Percentiles rank a stretch among this genome's conserved stretches.
These are phyloP conservation scores for Drosophila sp. DNA, from an alignment of 1,140 invertebrate species.

Conservation along the genomic window DNA sequence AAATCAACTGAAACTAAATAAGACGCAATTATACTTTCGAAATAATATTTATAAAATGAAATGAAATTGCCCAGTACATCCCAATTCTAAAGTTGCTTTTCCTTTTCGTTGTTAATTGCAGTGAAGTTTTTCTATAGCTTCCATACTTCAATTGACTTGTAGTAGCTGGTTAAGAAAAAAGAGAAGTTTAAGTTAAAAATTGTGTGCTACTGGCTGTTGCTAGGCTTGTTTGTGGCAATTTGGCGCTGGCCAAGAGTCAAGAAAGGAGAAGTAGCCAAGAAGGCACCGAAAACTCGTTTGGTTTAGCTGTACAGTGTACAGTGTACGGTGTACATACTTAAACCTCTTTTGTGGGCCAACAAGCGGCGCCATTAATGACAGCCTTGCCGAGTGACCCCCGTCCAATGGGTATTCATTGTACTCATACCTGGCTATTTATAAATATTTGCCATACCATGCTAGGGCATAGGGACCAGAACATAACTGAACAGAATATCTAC, in stretches of 20 bases:
- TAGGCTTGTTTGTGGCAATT: slow-evolving; percentile 36
- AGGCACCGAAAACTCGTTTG: slow-evolving; percentile 49
- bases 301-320: slow-evolving; percentile 43
- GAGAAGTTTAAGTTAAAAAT: slow-evolving; percentile 44
- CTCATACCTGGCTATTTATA: slow-evolving; percentile 62
- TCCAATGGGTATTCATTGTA: slow-evolving; percentile 15
- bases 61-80: neutral
- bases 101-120: slow-evolving; percentile 56
- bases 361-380: slow-evolving; percentile 74
- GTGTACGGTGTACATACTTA: too few species aligned
- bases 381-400: slow-evolving; percentile 43
- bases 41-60: too few species aligned
- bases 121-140: slow-evolving; percentile 26
- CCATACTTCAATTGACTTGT: slow-evolving; percentile 33
- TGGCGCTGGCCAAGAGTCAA: slow-evolving; percentile 25
- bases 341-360: slow-evolving; percentile 61
- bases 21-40: too few species aligned
- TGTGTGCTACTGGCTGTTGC: slow-evolving; percentile 40
- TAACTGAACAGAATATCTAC: neutral
- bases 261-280: slow-evolving; percentile 16
- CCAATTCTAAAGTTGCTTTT: neutral
- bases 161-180: slow-evolving; percentile 16
- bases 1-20: too few species aligned
- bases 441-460: slow-evolving; percentile 28
- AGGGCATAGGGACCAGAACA: slow-evolving; percentile 8